Percentiles rank a stretch among this genome's conserved stretches.
These are phyloP conservation scores for Hydroisotoma schaefferi DNA, from an alignment of 2,888 invertebrate genomes.

Conservation along the genomic window DNA sequence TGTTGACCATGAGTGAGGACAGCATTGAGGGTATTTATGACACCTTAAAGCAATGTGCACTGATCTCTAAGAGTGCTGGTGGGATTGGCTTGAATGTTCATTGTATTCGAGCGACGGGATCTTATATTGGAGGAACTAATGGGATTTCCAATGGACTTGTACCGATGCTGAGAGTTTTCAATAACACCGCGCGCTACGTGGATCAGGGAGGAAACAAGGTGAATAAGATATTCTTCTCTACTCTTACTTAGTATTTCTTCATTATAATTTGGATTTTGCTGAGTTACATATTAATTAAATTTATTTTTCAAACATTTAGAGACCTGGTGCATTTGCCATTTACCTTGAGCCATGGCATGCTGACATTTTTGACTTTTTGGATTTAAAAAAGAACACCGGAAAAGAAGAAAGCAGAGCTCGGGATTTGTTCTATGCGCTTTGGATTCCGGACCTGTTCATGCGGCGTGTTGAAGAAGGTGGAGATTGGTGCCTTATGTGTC, in stretches of 20 bases:
- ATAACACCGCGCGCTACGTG: slow-evolving; percentile 92
- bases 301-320: slow-evolving; percentile 51
- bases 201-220: slow-evolving; percentile 95
- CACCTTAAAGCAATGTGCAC: slow-evolving; percentile 85
- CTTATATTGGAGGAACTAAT: slow-evolving; percentile 89
- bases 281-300: neutral
- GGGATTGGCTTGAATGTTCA: slow-evolving; percentile 96
- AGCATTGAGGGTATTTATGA: slow-evolving; percentile 93
- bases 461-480: slow-evolving; percentile 78
- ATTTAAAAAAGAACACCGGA: slow-evolving; percentile 90
- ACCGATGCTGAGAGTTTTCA: slow-evolving; percentile 92
- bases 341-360: slow-evolving; percentile 99
- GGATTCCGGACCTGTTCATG: slow-evolving; percentile 99
- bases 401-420: slow-evolving; percentile 91
- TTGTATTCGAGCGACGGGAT: slow-evolving; percentile 87
- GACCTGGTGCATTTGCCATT: slow-evolving; percentile 96
- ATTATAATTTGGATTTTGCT: neutral
- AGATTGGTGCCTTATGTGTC: slow-evolving; percentile 96
- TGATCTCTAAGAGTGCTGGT: slow-evolving; percentile 95
- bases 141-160: slow-evolving; percentile 92
- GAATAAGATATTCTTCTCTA: no score
- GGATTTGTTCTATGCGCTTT: slow-evolving; percentile 93
- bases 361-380: slow-evolving; percentile 91
- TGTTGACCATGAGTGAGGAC: slow-evolving; percentile 90
- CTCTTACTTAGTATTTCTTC: neutral